Evolutionary conservation across 2,888 invertebrate genomes (phyloP).

Genomic region (Holacanthella duospinosa): DNA sequence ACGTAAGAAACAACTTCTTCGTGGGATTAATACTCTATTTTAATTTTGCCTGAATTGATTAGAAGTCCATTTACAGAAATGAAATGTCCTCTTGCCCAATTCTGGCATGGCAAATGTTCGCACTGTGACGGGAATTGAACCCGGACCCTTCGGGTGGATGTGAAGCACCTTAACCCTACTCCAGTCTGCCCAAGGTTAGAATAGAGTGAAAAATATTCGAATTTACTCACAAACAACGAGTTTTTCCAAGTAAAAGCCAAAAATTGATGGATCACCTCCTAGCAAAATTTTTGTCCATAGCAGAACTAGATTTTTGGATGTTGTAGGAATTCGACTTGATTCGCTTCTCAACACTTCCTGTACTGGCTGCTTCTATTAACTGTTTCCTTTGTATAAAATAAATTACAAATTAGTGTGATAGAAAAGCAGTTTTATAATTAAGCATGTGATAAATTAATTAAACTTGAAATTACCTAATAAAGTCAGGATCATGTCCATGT

Average conservation of each 20-base stretch:
- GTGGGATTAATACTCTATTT: slow-evolving; percentile 27
- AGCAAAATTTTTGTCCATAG: slow-evolving; percentile 78
- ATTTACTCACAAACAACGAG: background rate
- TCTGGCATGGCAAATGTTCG: background rate
- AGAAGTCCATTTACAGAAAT: slow-evolving; percentile 17
- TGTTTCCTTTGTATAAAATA: slow-evolving; percentile 49
- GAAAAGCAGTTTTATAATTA: background rate
- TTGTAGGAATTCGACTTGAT: slow-evolving; percentile 81
- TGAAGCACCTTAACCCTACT: background rate
- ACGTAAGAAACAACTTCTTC: slow-evolving; percentile 17
- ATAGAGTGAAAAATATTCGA: background rate
- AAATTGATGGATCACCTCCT: slow-evolving; percentile 45
- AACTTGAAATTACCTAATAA: slow-evolving; percentile 39
- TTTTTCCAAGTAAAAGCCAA: background rate
- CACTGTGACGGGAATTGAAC: slow-evolving; percentile 13
- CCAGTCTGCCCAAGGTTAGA: background rate
- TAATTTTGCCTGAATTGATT: slow-evolving; percentile 30
- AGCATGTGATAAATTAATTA: background rate
- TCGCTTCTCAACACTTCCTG: slow-evolving; percentile 65
- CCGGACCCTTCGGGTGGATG: background rate
- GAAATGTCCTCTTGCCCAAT: slow-evolving; percentile 29
- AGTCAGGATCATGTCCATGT: slow-evolving; percentile 37
- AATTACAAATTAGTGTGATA: too few species aligned
- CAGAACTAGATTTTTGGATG: slow-evolving; percentile 66
- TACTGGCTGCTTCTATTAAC: slow-evolving; percentile 53